These are phyloP conservation scores for Pygmarrhopalites habei DNA, from an alignment of 1,140 invertebrate genomes.

Conservation along the genomic window DNA sequence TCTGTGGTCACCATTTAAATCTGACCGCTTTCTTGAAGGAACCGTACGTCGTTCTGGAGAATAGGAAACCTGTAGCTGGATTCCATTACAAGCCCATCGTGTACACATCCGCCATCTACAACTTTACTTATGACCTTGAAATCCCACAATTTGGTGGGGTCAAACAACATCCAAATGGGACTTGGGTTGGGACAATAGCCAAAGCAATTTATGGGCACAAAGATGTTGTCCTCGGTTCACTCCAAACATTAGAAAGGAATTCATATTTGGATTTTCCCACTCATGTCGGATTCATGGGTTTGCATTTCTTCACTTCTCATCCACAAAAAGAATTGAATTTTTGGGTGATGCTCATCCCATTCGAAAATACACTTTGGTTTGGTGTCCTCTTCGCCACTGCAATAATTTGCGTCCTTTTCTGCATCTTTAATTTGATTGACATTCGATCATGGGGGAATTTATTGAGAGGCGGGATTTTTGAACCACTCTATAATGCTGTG, in stretches of 20 bases:
- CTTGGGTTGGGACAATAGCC: neutral
- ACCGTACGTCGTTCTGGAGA: neutral
- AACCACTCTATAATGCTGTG: neutral
- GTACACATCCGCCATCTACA: neutral
- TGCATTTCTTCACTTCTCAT: neutral
- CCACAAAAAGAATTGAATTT: neutral
- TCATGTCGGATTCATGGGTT: neutral
- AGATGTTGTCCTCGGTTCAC: neutral
- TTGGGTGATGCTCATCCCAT: neutral
- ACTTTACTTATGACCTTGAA: neutral
- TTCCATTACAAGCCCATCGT: neutral
- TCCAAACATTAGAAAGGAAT: neutral
- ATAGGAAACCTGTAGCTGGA: neutral
- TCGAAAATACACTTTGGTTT: neutral
- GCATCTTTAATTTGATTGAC: no score
- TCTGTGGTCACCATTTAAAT: neutral
- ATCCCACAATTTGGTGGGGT: neutral
- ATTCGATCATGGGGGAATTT: neutral
- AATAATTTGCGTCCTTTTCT: no score
- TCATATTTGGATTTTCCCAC: neutral
- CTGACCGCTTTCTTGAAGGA: neutral
- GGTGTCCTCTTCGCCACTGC: no score
- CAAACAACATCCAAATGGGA: neutral
- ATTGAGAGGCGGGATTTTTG: neutral
- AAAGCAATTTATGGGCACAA: neutral